Evolutionary conservation across 2,888 invertebrate species (phyloP), one percentile per base, ranked within the genome.

Genomic region (Cremastinae sp.): DNA sequence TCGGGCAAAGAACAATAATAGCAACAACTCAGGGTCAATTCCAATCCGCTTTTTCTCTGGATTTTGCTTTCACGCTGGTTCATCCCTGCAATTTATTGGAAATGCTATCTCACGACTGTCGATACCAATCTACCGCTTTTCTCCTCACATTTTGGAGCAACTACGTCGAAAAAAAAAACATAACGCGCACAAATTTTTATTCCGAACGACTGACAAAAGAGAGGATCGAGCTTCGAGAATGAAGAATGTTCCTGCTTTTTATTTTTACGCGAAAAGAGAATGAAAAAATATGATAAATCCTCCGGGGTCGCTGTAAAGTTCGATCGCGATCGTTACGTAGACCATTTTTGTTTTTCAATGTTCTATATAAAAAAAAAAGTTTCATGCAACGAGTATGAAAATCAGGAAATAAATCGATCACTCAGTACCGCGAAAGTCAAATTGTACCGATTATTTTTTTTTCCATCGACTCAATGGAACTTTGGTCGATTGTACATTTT

Each of bases 171-270:
- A 64, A 51, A 47, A n/a, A 34, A 38, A 56, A 14, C 9, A 0
- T 36, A n/a, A 58, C 20, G 20, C 47, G 16, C 45, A 47, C 12
- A 9, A n/a, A 12, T 41, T 41, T 41, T 41, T 41, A n/a, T 53
- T 54, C 16, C n/a, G 41, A n/a, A 12, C 8, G 54, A 53, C 47
- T 47, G 72, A 58, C 73, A 73, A 76, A 70, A 76, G 73, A 73
- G 76, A 76, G 53, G 73, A 73, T 73, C 38, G 41, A 47, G 41
- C 53, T 18, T 53, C 53, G 54, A 64, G 34, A 64, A 64, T 54
- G 12, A 20, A 56, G 16, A 43, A 41, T 12, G n/a, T 16, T 7
- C 58, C 58, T 47, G 2, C 58, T 56, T 28, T 47, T 49, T 58
- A 51, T 51, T 71, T 56, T 16, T 41, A 56, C 58, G 12, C 43